Conservation (phyloP, 2,797 vertebrate genomes). For the Sphenodon punctatus region DNA sequence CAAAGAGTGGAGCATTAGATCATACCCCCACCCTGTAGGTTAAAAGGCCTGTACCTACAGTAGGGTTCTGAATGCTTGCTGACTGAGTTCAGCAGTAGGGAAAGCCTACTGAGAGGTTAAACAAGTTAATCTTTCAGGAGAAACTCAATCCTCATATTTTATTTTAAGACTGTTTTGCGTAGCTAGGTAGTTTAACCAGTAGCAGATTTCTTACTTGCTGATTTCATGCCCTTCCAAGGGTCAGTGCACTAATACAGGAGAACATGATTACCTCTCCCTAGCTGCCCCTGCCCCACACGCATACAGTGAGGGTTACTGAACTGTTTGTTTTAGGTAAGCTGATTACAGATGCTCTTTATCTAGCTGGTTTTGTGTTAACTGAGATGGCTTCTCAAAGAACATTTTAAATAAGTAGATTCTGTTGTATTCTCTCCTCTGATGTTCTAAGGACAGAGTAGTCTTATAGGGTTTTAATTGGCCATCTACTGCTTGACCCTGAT, state of each 20-base stretch:
- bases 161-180: constrained; percentile 76
- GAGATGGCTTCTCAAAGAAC: constrained; percentile 63
- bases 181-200: constrained; percentile 79
- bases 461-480: constrained; percentile 56
- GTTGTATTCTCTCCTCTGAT: constrained; percentile 21
- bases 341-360: constrained; percentile 59
- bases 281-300: constrained; percentile 42
- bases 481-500: constrained; percentile 73
- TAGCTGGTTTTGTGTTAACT: constrained; percentile 41
- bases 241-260: constrained; percentile 70
- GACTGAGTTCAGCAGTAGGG: constrained; percentile 57
- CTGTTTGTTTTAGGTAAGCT: constrained; percentile 59
- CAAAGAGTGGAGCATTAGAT: background rate
- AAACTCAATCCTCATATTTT: constrained; percentile 76
- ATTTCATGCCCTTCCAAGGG: constrained; percentile 77
- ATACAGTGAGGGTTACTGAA: background rate
- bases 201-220: constrained; percentile 77
- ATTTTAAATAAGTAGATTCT: constrained; percentile 50
- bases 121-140: constrained; percentile 72
- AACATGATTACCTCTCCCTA: constrained; percentile 65
- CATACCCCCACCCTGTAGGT: background rate
- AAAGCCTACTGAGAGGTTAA: constrained; percentile 67
- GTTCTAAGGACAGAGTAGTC: constrained; percentile 61
- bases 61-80: constrained; percentile 42
- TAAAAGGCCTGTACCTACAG: background rate